These are phyloP conservation scores for Sitodiplosis mosellana DNA, from an alignment of 1,140 invertebrate species.

Conservation along the genomic window DNA sequence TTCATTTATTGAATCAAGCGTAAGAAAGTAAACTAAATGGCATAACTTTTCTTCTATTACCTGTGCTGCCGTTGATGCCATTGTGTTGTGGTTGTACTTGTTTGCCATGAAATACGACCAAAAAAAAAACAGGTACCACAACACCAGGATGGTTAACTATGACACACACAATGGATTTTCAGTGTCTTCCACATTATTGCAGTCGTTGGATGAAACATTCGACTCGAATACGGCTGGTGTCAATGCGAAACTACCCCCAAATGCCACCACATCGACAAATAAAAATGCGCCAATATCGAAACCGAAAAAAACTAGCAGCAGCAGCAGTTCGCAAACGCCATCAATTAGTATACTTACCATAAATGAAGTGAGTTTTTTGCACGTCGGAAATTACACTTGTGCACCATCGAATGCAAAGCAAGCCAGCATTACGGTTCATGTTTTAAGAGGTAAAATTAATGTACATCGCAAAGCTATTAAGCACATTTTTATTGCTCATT, in stretches of 20 bases:
- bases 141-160: constrained; percentile 54
- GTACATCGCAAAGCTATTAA: no score
- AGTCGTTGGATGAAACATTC: not conserved
- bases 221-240: constrained; percentile 1
- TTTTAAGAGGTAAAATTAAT: constrained; percentile 27
- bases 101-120: not conserved
- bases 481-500: not conserved
- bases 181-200: constrained; percentile 23
- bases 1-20: no score
- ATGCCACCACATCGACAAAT: not conserved
- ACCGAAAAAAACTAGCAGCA: not conserved
- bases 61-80: not conserved
- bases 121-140: constrained; percentile 33
- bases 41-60: not conserved
- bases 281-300: not conserved
- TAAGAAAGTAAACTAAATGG: not conserved
- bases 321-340: constrained; percentile 1
- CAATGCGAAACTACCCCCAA: not conserved
- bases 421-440: constrained; percentile 47
- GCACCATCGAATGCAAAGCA: constrained; percentile 45
- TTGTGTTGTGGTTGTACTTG: no score
- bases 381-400: constrained; percentile 48
- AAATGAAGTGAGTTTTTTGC: constrained; percentile 21
- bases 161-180: constrained; percentile 29
- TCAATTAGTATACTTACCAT: constrained; percentile 21